A percentile compares a stretch with the other conserved stretches of the same genome.
Conservation (phyloP, 2,888 invertebrate genomes). For the Fragum whitleyi region DNA sequence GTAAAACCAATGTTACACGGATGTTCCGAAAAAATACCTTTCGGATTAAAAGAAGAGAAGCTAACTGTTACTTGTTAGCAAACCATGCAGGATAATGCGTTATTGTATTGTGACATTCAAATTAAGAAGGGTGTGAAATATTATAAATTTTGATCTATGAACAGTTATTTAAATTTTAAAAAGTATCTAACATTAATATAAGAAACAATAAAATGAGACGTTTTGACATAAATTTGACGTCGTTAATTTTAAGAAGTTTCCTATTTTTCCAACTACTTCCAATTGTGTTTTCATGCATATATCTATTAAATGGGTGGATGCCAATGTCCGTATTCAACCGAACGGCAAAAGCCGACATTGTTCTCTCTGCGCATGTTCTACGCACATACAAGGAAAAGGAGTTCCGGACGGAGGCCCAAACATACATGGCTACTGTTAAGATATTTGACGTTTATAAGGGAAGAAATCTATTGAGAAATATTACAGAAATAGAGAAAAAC, state of each 20-base stretch:
- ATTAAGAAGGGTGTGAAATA: too few species aligned
- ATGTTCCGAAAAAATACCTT: too few species aligned
- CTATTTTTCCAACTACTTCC: conserved; percentile 54
- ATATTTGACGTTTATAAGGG: conserved; percentile 78
- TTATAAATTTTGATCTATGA: too few species aligned
- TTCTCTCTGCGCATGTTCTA: conserved; percentile 73
- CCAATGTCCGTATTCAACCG: conserved; percentile 79
- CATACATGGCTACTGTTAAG: conserved; percentile 79
- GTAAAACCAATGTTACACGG: too few species aligned
- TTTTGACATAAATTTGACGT: conserved; percentile 56
- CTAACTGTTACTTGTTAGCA: too few species aligned
- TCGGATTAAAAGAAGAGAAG: too few species aligned
- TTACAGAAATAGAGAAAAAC: conserved; percentile 41
- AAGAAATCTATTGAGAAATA: conserved; percentile 59
- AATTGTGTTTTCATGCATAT: conserved; percentile 77
- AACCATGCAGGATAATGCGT: too few species aligned
- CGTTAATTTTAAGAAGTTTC: conserved; percentile 50
- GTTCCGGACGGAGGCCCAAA: conserved; percentile 72
- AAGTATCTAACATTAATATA: too few species aligned
- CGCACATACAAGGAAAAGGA: conserved; percentile 73
- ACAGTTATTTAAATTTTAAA: too few species aligned
- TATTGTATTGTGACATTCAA: too few species aligned
- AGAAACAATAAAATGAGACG: conserved; percentile 46
- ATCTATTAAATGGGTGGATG: conserved; percentile 83
- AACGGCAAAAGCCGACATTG: conserved; percentile 78